These are phyloP conservation scores for Podarcis muralis DNA, from an alignment of 2,113 vertebrate species.

Conservation along the genomic window DNA sequence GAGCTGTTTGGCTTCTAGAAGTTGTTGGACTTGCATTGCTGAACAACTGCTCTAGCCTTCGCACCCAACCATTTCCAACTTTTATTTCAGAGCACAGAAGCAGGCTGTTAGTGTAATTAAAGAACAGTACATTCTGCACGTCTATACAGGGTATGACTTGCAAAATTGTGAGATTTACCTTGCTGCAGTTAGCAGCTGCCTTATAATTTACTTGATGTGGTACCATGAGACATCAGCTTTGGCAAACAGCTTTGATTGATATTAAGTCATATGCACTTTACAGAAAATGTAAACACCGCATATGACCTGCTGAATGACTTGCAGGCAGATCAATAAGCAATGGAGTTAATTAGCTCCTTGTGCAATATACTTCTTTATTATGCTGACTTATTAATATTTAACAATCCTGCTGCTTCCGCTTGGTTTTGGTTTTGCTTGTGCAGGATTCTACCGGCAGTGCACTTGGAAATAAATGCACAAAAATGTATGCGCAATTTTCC, in stretches of 20 bases:
- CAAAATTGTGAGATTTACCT: not conserved
- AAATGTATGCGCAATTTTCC: not conserved
- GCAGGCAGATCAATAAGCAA: constrained; percentile 4
- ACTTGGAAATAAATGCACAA: not conserved
- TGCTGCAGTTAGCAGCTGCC: not conserved
- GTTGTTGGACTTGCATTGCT: not conserved
- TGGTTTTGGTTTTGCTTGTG: not conserved
- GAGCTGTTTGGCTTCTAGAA: not conserved
- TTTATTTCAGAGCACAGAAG: not conserved
- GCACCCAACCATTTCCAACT: not conserved
- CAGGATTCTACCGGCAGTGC: not conserved
- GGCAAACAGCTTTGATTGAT: not conserved
- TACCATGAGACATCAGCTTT: not conserved
- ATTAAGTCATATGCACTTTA: not conserved
- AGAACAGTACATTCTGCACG: not conserved
- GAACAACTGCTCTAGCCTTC: not conserved
- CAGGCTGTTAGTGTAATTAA: not conserved
- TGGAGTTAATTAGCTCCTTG: constrained; percentile 6
- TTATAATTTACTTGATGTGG: not conserved
- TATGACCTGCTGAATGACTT: not conserved
- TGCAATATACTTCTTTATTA: constrained; percentile 9
- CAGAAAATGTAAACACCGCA: constrained; percentile 3
- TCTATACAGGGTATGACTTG: not conserved
- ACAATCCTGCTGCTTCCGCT: not conserved
- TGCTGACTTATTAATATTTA: constrained; percentile 22